Percentiles rank a stretch among this genome's conserved stretches.
Conservation (phyloP, 2,888 invertebrate genomes). For the Orchesella flavescens region DNA sequence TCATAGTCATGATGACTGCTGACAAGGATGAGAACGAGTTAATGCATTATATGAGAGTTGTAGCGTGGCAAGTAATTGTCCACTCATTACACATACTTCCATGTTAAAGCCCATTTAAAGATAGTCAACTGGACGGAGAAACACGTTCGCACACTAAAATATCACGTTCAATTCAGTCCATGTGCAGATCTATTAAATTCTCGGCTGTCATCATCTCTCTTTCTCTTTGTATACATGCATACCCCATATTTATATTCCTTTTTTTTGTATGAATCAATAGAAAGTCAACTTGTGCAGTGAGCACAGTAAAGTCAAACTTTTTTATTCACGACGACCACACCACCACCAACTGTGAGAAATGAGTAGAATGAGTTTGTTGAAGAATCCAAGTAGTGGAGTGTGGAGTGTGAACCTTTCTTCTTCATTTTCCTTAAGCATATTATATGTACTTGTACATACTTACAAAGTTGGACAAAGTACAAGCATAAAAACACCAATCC, state of each 20-base stretch:
- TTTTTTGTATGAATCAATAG: not conserved
- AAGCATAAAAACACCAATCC: not conserved
- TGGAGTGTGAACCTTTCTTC: too few relatives aligned
- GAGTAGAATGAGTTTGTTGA: conserved; percentile 25
- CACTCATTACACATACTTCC: conserved; percentile 55
- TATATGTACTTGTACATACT: too few relatives aligned
- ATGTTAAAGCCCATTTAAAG: conserved; percentile 57
- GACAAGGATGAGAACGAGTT: too few relatives aligned
- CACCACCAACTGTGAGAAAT: conserved; percentile 59
- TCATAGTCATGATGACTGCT: too few relatives aligned
- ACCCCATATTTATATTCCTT: too few relatives aligned
- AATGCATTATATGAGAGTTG: not conserved
- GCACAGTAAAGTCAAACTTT: conserved; percentile 13
- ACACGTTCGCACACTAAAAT: conserved; percentile 6
- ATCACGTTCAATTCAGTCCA: conserved; percentile 2
- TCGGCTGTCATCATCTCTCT: conserved; percentile 30
- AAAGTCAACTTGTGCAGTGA: not conserved
- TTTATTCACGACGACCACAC: conserved; percentile 37
- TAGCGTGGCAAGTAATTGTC: conserved; percentile 44
- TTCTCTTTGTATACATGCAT: not conserved
- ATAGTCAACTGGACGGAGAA: not conserved
- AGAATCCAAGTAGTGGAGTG: not conserved
- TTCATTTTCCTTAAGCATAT: not conserved
- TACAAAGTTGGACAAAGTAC: not conserved
- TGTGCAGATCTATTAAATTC: conserved; percentile 35